These are phyloP conservation scores for Rhagoletis zephyria DNA, from an alignment of 1,140 invertebrate genomes.

Conservation along the genomic window DNA sequence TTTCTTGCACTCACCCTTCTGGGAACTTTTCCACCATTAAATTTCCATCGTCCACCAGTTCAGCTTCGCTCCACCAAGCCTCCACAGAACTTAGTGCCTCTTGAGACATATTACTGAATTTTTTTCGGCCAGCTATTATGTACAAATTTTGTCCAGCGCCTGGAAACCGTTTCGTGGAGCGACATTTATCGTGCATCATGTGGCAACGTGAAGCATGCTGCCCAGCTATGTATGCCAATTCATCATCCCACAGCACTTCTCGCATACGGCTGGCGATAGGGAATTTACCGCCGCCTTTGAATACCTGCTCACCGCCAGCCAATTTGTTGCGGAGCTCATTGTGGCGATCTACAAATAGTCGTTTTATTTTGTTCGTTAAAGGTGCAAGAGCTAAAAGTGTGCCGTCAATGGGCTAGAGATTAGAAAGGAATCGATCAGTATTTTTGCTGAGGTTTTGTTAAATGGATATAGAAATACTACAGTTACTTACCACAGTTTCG, in stretches of 20 bases:
- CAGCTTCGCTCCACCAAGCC: not conserved
- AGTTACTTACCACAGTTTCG: not conserved
- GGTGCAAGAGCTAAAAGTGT: not conserved
- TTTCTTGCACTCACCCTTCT: not conserved
- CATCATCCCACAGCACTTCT: slow-evolving; percentile 62
- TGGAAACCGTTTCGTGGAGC: slow-evolving; percentile 42
- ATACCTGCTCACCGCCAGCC: slow-evolving; percentile 56
- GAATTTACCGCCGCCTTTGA: not conserved
- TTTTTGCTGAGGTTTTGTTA: not conserved
- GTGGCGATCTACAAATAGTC: slow-evolving; percentile 22
- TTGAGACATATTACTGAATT: not conserved
- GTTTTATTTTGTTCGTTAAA: not conserved
- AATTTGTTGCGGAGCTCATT: slow-evolving; percentile 58
- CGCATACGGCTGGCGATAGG: slow-evolving; percentile 62
- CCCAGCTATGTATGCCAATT: slow-evolving; percentile 61
- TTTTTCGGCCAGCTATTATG: not conserved
- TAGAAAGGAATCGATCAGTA: not conserved
- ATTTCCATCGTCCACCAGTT: not conserved
- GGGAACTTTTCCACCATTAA: not conserved
- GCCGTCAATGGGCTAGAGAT: not conserved
- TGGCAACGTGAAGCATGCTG: slow-evolving; percentile 57
- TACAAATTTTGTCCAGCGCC: slow-evolving; percentile 50
- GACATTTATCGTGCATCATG: slow-evolving; percentile 35
- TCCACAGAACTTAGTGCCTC: not conserved
- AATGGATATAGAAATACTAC: not conserved